Conservation (phyloP, 37 sponge, comb jelly and placozoan genomes). For the Corticium candelabrum region DNA sequence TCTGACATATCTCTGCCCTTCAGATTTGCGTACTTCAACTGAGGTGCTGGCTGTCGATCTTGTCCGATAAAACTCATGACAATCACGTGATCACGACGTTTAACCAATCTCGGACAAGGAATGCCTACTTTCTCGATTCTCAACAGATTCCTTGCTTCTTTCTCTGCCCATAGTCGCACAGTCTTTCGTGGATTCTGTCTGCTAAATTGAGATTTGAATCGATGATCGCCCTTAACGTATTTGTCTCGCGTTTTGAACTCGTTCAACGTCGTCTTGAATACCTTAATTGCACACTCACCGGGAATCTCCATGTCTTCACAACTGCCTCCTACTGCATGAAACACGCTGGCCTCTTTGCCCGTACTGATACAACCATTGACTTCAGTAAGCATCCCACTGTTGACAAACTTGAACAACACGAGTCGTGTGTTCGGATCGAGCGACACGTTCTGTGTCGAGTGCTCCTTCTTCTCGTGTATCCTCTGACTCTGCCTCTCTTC, state of each 20-base stretch:
- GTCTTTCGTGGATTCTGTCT: conserved; percentile 72
- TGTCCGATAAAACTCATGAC: conserved; percentile 91
- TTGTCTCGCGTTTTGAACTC: conserved; percentile 87
- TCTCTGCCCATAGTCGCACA: conserved; percentile 86
- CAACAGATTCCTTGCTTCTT: conserved; percentile 87
- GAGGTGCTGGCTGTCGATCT: conserved; percentile 68
- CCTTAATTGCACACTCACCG: conserved; percentile 83
- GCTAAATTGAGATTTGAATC: conserved; percentile 60
- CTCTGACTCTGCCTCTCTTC: conserved; percentile 53
- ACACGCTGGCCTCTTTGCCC: conserved; percentile 94
- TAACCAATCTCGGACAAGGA: conserved; percentile 73
- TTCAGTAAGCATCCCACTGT: conserved; percentile 57
- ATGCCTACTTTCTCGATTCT: conserved; percentile 50
- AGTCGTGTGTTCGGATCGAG: conserved; percentile 80
- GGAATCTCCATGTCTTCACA: conserved; percentile 36
- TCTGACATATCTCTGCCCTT: conserved; percentile 33
- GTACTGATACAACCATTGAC: conserved; percentile 79
- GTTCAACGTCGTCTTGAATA: conserved; percentile 95
- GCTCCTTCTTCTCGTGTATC: conserved; percentile 82
- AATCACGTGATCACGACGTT: conserved; percentile 73
- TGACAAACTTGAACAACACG: conserved; percentile 83
- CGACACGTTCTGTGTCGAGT: conserved; percentile 46
- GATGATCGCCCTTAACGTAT: conserved; percentile 85
- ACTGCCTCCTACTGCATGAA: conserved; percentile 79
- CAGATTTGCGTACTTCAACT: conserved; percentile 62